Evolutionary conservation across 1,140 invertebrate genomes (phyloP).

Genomic region (Drosophila navojoa): DNA sequence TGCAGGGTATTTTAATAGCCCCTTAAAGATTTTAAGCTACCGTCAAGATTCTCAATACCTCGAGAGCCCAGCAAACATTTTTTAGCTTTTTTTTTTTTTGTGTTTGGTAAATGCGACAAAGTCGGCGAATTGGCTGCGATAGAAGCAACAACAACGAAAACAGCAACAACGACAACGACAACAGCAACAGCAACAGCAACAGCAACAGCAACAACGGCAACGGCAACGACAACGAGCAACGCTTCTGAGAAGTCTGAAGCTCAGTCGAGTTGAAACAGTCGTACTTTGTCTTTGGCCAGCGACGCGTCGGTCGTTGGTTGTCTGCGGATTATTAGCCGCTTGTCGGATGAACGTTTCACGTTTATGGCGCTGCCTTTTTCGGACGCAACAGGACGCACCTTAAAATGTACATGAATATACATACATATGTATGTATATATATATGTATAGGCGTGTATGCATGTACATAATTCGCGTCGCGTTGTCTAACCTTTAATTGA

Average conservation of each 20-base stretch:
- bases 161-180: slow-evolving; percentile 26
- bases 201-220: slow-evolving; percentile 35
- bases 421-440: slow-evolving; percentile 3
- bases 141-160: slow-evolving; percentile 33
- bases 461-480: slow-evolving; percentile 16
- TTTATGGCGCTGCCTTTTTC: slow-evolving; percentile 57
- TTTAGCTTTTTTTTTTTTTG: slow-evolving; percentile 26
- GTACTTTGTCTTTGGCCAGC: slow-evolving; percentile 70
- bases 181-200: slow-evolving; percentile 28
- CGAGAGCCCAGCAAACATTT: slow-evolving; percentile 26
- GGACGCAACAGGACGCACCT: slow-evolving; percentile 74
- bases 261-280: slow-evolving; percentile 51
- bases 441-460: not conserved
- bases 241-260: slow-evolving; percentile 35
- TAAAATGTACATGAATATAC: slow-evolving; percentile 46
- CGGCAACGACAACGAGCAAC: slow-evolving; percentile 40
- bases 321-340: slow-evolving; percentile 17
- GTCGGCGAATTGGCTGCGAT: slow-evolving; percentile 22
- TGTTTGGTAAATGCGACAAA: slow-evolving; percentile 21
- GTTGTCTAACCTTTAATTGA: slow-evolving; percentile 45
- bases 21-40: slow-evolving; percentile 31
- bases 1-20: slow-evolving; percentile 17
- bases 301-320: slow-evolving; percentile 25
- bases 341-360: slow-evolving; percentile 46
- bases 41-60: slow-evolving; percentile 29